Base-by-base conservation (phyloP, 1,140 invertebrate species). In the Bombus waltoni region DNA sequence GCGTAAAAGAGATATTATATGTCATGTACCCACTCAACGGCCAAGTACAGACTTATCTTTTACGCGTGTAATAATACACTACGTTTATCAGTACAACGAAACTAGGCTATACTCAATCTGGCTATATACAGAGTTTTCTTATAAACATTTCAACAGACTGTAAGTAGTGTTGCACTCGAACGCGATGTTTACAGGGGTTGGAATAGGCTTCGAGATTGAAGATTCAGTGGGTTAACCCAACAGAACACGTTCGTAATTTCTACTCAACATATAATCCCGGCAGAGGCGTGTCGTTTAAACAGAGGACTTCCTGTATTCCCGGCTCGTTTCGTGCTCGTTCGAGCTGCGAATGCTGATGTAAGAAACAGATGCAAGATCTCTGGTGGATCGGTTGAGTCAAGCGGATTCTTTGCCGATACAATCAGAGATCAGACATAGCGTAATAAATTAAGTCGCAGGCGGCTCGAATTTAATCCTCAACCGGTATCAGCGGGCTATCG, bases 371-470 rank as follows among this genome's bases (percentile, higher is more conserved):
- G 78, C 75, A 72, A 86, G 44, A 89, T 83, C 44, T 62, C 62
- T 42, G 72, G 70, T 35, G 32, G 47, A 81, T 85, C 35, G 70
- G 77, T 28, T 66, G 87, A 88, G 70, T 78, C 79, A 82, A 83
- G 44, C 57, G 32, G 83, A 91, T 90, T 90, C 82, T 87, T 73
- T 18, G 11, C 53, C 32, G 74, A 81, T 88, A 80, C 66, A 70
- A 86, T 89, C 70, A 88, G 84, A 87, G 74, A 53, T 86, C 78
- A 87, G 89, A 90, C 25, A 28, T 62, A 83, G 66, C 32, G 44
- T 10, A 2, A 32, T 62, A 71, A 44, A 84, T 79, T 32, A 35
- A 85, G 25, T 22, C 10, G 9, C 10, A 70, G 38, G 25, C 42
- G 47, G 25, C 13, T 38, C 15, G 57, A 1, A 11, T 62, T 40